phyloP scores from a whole-genome alignment of 2,797 vertebrate species.

The Arrhamphus sclerolepis region DNA sequence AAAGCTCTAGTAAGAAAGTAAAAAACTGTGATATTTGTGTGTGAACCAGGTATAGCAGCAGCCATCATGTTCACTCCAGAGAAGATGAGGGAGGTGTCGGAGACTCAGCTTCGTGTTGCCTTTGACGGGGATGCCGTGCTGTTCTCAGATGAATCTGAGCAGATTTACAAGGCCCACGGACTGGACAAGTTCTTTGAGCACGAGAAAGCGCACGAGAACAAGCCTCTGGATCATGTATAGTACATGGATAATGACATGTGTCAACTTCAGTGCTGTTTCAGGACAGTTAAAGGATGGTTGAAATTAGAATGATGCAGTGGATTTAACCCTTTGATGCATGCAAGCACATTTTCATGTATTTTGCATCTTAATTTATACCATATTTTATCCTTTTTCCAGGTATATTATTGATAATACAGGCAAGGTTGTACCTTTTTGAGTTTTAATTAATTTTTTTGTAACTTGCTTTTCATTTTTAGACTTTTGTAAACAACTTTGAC shows the following conservation, averaged over 20 bases:
- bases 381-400: too few species aligned
- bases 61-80: slow-evolving; percentile 92
- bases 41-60: slow-evolving; percentile 88
- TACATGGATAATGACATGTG: slow-evolving; percentile 1
- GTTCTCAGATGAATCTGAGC: slow-evolving; percentile 94
- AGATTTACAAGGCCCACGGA: slow-evolving; percentile 90
- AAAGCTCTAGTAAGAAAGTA: too few species aligned
- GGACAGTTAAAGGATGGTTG: not conserved
- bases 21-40: not conserved
- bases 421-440: too few species aligned
- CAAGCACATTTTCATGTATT: too few species aligned
- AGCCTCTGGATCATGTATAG: slow-evolving; percentile 90
- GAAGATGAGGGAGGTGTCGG: slow-evolving; percentile 84
- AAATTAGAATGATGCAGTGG: too few species aligned
- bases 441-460: too few species aligned
- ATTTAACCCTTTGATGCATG: too few species aligned
- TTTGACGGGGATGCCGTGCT: slow-evolving; percentile 95
- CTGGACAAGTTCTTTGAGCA: slow-evolving; percentile 95
- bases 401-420: too few species aligned
- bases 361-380: too few species aligned
- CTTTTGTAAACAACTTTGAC: too few species aligned
- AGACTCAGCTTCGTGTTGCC: slow-evolving; percentile 91
- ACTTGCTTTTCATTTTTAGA: too few species aligned
- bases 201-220: slow-evolving; percentile 90
- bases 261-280: not conserved